Evolutionary conservation across 1,140 invertebrate genomes (phyloP), one percentile per base, ranked within the genome.

Genomic region (Popillia japonica): DNA sequence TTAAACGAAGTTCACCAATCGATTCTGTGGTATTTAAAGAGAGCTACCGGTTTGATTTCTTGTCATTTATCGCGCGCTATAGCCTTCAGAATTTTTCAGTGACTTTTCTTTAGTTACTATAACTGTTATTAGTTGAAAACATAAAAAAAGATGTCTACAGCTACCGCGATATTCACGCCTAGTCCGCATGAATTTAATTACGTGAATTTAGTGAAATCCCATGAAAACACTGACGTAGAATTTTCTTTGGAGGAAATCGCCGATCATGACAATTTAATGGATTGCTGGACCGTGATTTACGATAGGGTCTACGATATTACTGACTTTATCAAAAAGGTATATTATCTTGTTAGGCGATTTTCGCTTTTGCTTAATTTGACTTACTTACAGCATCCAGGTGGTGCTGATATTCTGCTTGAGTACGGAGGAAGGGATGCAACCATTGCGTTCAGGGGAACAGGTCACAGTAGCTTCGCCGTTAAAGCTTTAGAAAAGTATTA

Each of bases 341-440:
- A 75, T 81, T 77, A 22, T 22, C 22, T 23, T 34, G 7, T 64
- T 22, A 6, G 1, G 0, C 17, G 23, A n/a, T 22, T 17, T 68
- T 23, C 20, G 3, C 10, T 68, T 68, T 8, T 68, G 20, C 10
- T 6, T 72, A 22, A 42, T 17, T 77, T 80, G 83, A 82, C n/a
- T 81, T 82, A 78, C 80, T 85, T 86, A 6, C 84, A 94, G 89
- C 96, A 98, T 88, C 96, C 96, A 0, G 96, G 96, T 40, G 96
- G 96, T 3, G 89, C 90, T 2, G 96, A 97, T 34, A 89, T 97
- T 0, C 90, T 98, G 44, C 83, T 96, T 79, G 96, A 98, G 82
- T 91, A 96, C 84, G 95, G 95, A 0, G 96, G 96, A 0, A 89
- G 92, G 6, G 96, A 98, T 86, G 95, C 94, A 0, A 96, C 94